These are phyloP conservation scores for Biston betularia DNA, from an alignment of 2,888 invertebrate genomes.

Conservation along the genomic window DNA sequence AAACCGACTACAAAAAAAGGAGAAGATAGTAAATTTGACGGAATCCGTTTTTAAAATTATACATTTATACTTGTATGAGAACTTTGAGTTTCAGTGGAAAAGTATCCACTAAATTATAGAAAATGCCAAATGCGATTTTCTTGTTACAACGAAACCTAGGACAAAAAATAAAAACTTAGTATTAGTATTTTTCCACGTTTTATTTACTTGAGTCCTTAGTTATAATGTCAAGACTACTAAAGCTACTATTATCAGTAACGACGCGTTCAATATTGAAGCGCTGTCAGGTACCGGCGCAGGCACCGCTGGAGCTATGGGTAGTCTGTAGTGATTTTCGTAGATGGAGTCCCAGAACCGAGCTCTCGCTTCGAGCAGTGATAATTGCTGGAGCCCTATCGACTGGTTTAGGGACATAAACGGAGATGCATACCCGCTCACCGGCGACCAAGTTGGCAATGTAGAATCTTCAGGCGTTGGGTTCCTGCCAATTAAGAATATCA, in stretches of 20 bases:
- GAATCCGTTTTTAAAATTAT: too few relatives aligned
- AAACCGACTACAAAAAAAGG: too few relatives aligned
- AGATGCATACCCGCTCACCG: constrained; percentile 34
- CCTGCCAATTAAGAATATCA: too few relatives aligned
- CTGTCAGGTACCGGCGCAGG: background rate
- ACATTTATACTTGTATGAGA: too few relatives aligned
- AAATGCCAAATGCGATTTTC: too few relatives aligned
- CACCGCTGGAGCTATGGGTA: constrained; percentile 44
- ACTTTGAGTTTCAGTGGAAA: too few relatives aligned
- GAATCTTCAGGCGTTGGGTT: too few relatives aligned
- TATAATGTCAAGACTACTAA: background rate
- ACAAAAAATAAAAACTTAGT: too few relatives aligned
- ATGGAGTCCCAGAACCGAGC: constrained; percentile 51
- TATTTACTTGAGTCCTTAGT: background rate
- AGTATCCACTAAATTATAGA: too few relatives aligned
- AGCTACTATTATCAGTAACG: background rate
- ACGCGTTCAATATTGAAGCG: background rate
- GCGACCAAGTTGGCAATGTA: background rate
- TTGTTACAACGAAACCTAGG: too few relatives aligned
- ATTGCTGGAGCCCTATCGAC: constrained; percentile 39
- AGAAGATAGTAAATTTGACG: too few relatives aligned
- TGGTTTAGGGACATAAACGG: constrained; percentile 48
- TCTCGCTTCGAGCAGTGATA: constrained; percentile 38
- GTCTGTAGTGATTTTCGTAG: constrained; percentile 45
- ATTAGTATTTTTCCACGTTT: background rate